Conservation (phyloP, 2,888 invertebrate genomes). For the Beris morrisii region DNA sequence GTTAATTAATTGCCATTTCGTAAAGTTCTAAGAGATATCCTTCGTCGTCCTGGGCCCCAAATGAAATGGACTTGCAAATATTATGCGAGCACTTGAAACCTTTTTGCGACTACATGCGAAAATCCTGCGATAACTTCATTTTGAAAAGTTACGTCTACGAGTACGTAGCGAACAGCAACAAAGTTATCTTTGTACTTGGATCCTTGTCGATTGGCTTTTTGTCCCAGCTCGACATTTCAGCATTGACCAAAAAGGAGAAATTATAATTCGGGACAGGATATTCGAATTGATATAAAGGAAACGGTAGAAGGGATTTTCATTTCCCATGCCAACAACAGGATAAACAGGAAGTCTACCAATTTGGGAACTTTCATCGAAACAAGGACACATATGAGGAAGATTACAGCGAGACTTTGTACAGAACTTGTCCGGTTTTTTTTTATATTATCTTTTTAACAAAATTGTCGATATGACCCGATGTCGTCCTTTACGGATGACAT, state of each 20-base stretch:
- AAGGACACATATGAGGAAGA: constrained; percentile 14
- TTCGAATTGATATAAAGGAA: constrained; percentile 26
- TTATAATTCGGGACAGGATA: constrained; percentile 17
- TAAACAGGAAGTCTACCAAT: constrained; percentile 37
- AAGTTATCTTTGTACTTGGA: too few relatives aligned
- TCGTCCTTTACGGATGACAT: constrained; percentile 37
- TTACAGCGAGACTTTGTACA: constrained; percentile 6
- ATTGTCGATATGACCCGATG: constrained; percentile 27
- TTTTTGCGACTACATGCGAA: constrained; percentile 3
- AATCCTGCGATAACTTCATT: neutral
- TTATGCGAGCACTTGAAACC: constrained; percentile 27
- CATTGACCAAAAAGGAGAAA: constrained; percentile 14
- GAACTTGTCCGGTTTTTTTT: neutral
- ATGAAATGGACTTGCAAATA: constrained; percentile 24
- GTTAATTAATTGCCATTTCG: constrained; percentile 26
- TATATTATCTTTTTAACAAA: constrained; percentile 5
- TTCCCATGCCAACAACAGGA: constrained; percentile 36
- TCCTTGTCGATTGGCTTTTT: too few relatives aligned
- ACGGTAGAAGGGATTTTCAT: constrained; percentile 34
- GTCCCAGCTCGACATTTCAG: too few relatives aligned
- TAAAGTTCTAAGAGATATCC: neutral
- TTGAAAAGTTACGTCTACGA: too few relatives aligned
- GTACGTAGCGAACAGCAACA: too few relatives aligned
- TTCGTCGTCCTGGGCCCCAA: neutral
- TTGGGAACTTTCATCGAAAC: constrained; percentile 27